These are phyloP conservation scores for Pygathrix nemaeus DNA, from an alignment of 2,113 vertebrate genomes.

Conservation along the genomic window DNA sequence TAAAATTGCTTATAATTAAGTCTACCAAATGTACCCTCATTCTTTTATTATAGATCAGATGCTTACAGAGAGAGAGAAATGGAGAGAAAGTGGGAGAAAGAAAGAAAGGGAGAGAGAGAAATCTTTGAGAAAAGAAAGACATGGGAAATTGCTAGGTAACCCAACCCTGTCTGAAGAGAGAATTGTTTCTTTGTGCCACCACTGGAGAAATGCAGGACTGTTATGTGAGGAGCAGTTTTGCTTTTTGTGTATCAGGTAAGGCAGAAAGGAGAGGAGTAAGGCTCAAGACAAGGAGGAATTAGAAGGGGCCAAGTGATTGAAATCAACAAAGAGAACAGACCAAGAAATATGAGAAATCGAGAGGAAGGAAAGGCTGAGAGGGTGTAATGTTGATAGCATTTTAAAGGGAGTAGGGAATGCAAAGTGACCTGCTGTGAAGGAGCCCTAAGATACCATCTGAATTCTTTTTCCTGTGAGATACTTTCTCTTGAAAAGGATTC, in stretches of 20 bases:
- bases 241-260: slow-evolving; percentile 43
- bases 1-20: background rate
- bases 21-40: background rate
- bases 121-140: slow-evolving; percentile 44
- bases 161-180: slow-evolving; percentile 28
- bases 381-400: background rate
- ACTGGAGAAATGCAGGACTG: background rate
- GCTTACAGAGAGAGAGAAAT: background rate
- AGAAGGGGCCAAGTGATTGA: slow-evolving; percentile 37
- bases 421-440: background rate
- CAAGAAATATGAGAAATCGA: slow-evolving; percentile 58
- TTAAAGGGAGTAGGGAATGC: background rate
- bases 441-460: background rate
- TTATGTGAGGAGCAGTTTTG: background rate
- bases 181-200: slow-evolving; percentile 61
- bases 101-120: background rate
- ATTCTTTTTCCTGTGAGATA: background rate
- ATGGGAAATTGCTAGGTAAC: slow-evolving; percentile 31
- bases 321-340: slow-evolving; percentile 41
- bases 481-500: background rate
- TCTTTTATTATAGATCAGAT: slow-evolving; percentile 12
- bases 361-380: slow-evolving; percentile 53
- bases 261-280: slow-evolving; percentile 29
- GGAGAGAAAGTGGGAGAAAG: background rate
- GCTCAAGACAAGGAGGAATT: slow-evolving; percentile 31